phyloP scores from a whole-genome alignment of 2,113 vertebrate genomes.

The Lethenteron camtschaticum region DNA sequence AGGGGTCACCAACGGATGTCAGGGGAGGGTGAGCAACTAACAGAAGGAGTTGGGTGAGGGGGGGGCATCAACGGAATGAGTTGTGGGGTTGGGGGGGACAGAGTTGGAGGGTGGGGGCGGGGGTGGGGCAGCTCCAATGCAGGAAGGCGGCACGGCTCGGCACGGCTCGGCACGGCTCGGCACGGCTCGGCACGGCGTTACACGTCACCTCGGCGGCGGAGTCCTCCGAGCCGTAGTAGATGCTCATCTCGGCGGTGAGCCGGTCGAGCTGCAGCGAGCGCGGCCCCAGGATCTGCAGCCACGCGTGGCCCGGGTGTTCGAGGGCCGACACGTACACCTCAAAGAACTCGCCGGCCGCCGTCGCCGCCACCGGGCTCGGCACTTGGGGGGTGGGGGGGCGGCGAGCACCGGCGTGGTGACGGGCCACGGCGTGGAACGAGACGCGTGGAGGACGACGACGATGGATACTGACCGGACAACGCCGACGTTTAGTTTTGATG shows the following conservation, averaged over 20 bases:
- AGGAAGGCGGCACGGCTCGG: no score
- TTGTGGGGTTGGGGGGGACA: no score
- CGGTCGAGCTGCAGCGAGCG: slow-evolving; percentile 55
- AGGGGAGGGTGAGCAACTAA: no score
- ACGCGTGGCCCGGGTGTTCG: slow-evolving; percentile 56
- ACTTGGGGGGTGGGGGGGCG: slow-evolving; percentile 25
- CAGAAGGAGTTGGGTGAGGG: no score
- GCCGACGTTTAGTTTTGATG: background rate
- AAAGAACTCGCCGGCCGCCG: slow-evolving; percentile 46
- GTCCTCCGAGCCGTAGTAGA: slow-evolving; percentile 23
- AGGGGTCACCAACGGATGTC: no score
- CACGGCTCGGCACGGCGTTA: background rate
- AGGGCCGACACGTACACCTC: slow-evolving; percentile 62
- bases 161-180: no score
- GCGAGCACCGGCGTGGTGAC: background rate
- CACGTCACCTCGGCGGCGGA: slow-evolving; percentile 6
- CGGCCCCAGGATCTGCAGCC: slow-evolving; percentile 58
- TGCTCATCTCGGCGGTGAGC: slow-evolving; percentile 47
- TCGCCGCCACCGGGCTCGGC: slow-evolving; percentile 56
- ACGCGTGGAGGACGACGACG: background rate
- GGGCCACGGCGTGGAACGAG: background rate
- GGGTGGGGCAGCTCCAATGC: no score
- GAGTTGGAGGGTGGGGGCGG: no score
- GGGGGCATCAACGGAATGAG: no score
- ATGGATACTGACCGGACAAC: background rate